A percentile compares a stretch with the other conserved stretches of the same genome.
phyloP scores from a whole-genome alignment of 2,113 vertebrate species.

The Craseonycteris thonglongyai region DNA sequence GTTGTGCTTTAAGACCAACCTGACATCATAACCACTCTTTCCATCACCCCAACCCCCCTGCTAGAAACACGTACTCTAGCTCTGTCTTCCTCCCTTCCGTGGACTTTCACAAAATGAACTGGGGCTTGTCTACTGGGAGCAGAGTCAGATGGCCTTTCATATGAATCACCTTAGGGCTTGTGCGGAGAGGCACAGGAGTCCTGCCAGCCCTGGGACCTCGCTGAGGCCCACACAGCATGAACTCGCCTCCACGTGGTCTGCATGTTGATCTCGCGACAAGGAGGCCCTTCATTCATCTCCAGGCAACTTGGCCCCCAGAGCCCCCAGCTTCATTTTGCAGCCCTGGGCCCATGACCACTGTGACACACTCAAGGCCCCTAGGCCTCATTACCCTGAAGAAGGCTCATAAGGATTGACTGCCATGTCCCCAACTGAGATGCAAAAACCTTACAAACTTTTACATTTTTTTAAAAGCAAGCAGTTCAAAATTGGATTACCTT shows the following conservation, averaged over 20 bases:
- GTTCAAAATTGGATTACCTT: conserved; percentile 83
- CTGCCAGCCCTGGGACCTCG: background rate
- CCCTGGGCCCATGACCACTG: conserved; percentile 11
- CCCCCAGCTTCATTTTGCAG: conserved; percentile 46
- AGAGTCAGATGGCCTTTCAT: background rate
- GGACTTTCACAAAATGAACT: background rate
- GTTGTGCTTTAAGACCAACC: background rate
- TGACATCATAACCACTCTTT: background rate
- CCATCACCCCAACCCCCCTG: background rate
- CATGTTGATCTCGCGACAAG: background rate
- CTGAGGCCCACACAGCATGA: background rate
- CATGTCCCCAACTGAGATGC: conserved; percentile 61
- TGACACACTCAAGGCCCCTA: conserved; percentile 17
- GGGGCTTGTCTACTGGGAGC: background rate
- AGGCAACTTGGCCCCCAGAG: background rate
- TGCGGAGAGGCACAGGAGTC: background rate
- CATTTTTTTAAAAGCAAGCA: conserved; percentile 76
- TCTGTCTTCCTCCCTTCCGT: background rate
- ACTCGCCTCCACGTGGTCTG: fast-evolving
- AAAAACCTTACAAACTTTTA: conserved; percentile 66
- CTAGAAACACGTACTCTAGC: background rate
- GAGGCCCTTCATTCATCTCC: background rate
- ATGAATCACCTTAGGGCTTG: background rate
- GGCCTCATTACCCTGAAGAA: conserved; percentile 58
- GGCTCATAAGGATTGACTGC: conserved; percentile 65